Conservation (phyloP, 92 coral and sea anemone genomes). For the Palythoa heliodiscus region DNA sequence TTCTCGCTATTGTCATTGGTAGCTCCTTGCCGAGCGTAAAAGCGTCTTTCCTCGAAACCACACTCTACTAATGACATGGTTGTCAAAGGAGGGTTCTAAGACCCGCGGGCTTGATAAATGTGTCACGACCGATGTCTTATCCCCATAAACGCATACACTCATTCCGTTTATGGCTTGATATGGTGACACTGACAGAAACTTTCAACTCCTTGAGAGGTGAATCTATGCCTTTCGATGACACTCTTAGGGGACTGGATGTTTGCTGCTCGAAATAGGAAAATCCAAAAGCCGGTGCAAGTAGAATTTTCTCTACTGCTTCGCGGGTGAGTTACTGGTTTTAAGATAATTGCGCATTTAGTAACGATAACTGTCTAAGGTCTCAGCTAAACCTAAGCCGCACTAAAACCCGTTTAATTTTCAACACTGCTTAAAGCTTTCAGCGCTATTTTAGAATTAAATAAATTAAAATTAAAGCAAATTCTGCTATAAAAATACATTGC, state of each 20-base stretch:
- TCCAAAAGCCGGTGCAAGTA: constrained; percentile 20
- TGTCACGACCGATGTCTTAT: neutral
- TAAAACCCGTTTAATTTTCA: no score
- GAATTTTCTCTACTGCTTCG: constrained; percentile 38
- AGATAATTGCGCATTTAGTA: neutral
- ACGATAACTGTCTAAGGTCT: neutral
- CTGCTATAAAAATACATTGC: neutral
- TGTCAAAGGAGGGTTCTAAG: neutral
- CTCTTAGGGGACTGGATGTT: constrained; percentile 41
- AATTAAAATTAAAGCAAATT: neutral
- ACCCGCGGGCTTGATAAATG: neutral
- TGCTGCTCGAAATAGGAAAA: constrained; percentile 24
- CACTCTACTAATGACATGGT: neutral
- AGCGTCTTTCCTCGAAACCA: neutral
- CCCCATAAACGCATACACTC: neutral
- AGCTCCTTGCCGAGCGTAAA: neutral
- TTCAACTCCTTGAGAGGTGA: neutral
- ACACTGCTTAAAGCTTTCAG: neutral
- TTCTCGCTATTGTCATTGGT: neutral
- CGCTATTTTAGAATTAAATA: neutral
- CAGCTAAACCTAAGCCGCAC: neutral
- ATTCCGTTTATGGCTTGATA: neutral
- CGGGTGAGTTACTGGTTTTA: constrained; percentile 21
- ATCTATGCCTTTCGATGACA: constrained; percentile 14
- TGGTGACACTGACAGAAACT: no score